A percentile compares a stretch with the other conserved stretches of the same genome.
Evolutionary conservation across 2,113 vertebrate genomes (phyloP).

Genomic region (Mesitornis unicolor): DNA sequence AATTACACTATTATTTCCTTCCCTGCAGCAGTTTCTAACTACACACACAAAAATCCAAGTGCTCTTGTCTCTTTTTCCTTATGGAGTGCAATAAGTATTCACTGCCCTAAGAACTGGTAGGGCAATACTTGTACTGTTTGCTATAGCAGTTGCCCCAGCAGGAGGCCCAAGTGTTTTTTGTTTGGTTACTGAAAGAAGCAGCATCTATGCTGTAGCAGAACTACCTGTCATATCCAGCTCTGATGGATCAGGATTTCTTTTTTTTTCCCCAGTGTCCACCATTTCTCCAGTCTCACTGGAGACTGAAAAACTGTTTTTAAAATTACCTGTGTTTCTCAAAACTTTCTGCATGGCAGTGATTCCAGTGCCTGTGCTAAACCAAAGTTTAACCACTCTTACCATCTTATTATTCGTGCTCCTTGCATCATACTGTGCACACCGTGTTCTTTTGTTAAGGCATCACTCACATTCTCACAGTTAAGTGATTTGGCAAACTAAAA

Average conservation of each 20-base stretch:
- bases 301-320: neutral
- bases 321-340: neutral
- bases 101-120: neutral
- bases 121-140: neutral
- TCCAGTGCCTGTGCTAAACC: neutral
- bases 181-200: neutral
- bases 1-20: neutral
- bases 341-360: neutral
- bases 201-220: neutral
- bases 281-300: neutral
- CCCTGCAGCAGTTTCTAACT: neutral
- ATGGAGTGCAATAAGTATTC: neutral
- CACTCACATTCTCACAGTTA: neutral
- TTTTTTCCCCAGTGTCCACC: neutral
- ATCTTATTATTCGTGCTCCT: neutral
- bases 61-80: neutral
- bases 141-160: neutral
- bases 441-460: neutral
- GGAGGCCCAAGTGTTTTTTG: neutral
- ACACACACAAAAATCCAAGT: neutral
- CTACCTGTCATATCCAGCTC: neutral
- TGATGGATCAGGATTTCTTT: neutral
- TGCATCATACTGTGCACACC: rapidly evolving
- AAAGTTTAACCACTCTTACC: neutral
- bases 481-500: neutral